Evolutionary conservation across 64 coral and sea anemone genomes (phyloP).

Genomic region (Acropora tenuis): DNA sequence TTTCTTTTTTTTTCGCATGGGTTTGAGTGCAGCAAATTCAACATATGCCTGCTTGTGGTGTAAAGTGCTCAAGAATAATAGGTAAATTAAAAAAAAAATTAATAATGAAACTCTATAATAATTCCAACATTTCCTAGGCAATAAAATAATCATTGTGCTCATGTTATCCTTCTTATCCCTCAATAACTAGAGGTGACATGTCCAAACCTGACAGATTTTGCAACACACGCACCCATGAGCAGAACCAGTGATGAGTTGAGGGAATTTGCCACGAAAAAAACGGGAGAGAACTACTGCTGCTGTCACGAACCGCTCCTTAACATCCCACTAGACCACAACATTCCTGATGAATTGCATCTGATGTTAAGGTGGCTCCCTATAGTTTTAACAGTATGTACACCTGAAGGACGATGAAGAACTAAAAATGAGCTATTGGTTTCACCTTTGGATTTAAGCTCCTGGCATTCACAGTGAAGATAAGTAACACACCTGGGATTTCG

Average conservation of each 20-base stretch:
- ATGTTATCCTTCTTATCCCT: conserved; percentile 14
- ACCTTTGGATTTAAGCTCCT: too few species aligned
- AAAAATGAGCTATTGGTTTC: too few species aligned
- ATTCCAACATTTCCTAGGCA: too few species aligned
- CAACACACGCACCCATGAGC: background rate
- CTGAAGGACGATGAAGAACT: too few species aligned
- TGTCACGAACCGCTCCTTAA: conserved; percentile 48
- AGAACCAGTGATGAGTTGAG: conserved; percentile 44
- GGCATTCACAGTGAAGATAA: too few species aligned
- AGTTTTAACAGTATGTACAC: too few species aligned
- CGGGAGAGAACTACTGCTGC: conserved; percentile 66
- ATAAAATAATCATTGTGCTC: background rate
- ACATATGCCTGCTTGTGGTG: conserved; percentile 67
- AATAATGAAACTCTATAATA: too few species aligned
- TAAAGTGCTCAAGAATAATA: conserved; percentile 61
- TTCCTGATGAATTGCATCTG: conserved; percentile 51
- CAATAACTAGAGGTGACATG: conserved; percentile 69
- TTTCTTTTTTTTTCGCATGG: conserved; percentile 46
- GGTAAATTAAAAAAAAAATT: conserved; percentile 20
- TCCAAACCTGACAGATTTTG: conserved; percentile 43
- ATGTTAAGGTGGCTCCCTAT: background rate
- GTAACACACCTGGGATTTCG: too few species aligned
- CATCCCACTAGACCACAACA: conserved; percentile 33
- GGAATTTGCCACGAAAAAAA: conserved; percentile 30
- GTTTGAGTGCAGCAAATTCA: conserved; percentile 62